Percentiles rank a stretch among this genome's conserved stretches.
Evolutionary conservation across 2,113 vertebrate species (phyloP).

Genomic region (Zapus hudsonius): DNA sequence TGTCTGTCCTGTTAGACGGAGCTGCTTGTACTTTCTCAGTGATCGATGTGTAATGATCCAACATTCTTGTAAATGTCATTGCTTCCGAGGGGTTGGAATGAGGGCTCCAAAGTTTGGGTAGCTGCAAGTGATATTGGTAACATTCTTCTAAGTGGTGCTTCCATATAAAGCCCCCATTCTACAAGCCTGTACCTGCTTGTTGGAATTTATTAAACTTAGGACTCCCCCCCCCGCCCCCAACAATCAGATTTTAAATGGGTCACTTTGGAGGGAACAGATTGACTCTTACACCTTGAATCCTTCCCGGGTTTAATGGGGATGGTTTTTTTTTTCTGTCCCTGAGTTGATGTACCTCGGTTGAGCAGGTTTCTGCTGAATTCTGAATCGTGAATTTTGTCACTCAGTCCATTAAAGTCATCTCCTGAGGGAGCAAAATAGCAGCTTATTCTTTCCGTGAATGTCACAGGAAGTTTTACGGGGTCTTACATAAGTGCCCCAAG

Average conservation of each 20-base stretch:
- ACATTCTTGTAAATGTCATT: background rate
- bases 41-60: background rate
- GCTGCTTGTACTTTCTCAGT: background rate
- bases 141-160: constrained; percentile 6
- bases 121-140: background rate
- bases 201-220: constrained; percentile 62
- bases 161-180: constrained; percentile 23
- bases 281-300: constrained; percentile 34
- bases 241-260: constrained; percentile 69
- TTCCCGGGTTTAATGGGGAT: constrained; percentile 61
- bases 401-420: constrained; percentile 75
- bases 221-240: background rate
- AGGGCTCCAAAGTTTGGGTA: constrained; percentile 17
- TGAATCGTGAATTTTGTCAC: constrained; percentile 57
- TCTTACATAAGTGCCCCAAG: constrained; percentile 80
- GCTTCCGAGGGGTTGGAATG: constrained; percentile 5
- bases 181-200: constrained; percentile 38
- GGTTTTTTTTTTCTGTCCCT: background rate
- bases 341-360: constrained; percentile 36
- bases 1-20: background rate
- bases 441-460: constrained; percentile 79
- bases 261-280: constrained; percentile 72
- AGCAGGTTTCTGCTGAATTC: constrained; percentile 64
- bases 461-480: constrained; percentile 82
- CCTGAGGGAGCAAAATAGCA: constrained; percentile 61